Evolutionary conservation across 1,140 invertebrate genomes (phyloP).

Genomic region (Drosophila trapezifrons): DNA sequence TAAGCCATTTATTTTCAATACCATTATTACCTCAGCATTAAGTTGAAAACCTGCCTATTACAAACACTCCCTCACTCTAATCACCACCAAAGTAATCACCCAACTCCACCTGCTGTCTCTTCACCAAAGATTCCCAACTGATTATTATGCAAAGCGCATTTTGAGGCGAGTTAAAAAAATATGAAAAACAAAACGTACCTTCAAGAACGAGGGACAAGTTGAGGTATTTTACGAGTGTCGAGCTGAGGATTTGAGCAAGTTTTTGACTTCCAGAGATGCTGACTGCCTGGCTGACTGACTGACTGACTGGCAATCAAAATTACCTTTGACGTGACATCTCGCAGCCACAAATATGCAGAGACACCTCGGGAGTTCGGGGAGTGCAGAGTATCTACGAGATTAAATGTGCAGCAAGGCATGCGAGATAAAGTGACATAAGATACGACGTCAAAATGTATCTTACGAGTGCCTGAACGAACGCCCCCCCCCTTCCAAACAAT

Average conservation of each 20-base stretch:
- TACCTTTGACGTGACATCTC: slow-evolving; percentile 67
- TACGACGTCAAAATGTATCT: slow-evolving; percentile 69
- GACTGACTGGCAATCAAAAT: slow-evolving; percentile 65
- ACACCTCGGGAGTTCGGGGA: slow-evolving; percentile 38
- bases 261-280: slow-evolving; percentile 19
- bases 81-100: slow-evolving; percentile 18
- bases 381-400: slow-evolving; percentile 50
- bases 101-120: slow-evolving; percentile 2
- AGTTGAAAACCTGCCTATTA: slow-evolving; percentile 11
- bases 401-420: slow-evolving; percentile 72
- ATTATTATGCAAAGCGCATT: slow-evolving; percentile 48
- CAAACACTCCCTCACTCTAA: slow-evolving; percentile 7
- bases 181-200: slow-evolving; percentile 14
- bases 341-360: slow-evolving; percentile 68
- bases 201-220: slow-evolving; percentile 13
- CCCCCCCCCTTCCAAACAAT: slow-evolving; percentile 25
- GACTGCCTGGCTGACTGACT: slow-evolving; percentile 27
- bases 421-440: slow-evolving; percentile 65
- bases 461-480: slow-evolving; percentile 38
- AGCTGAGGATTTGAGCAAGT: slow-evolving; percentile 35
- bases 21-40: slow-evolving; percentile 1
- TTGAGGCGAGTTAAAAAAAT: slow-evolving; percentile 35
- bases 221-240: slow-evolving; percentile 37
- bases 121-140: slow-evolving; percentile 19
- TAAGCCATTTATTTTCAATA: neutral